Evolutionary conservation across 2,888 invertebrate genomes (phyloP).

Genomic region (Micoletzkya japonica): DNA sequence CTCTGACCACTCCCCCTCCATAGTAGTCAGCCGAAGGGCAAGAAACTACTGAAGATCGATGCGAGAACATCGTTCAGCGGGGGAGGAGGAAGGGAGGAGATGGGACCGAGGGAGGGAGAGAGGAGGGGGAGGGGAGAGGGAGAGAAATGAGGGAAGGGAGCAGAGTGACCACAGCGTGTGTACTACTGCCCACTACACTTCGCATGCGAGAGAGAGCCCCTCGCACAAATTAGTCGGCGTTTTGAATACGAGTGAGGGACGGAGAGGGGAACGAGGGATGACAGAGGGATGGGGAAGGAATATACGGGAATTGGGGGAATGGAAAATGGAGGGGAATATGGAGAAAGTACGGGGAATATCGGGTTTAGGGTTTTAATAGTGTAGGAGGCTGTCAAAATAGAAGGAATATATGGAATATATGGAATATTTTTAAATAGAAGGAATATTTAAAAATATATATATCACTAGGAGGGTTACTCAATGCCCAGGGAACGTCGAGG

Average conservation of each 20-base stretch:
- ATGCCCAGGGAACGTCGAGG: no score
- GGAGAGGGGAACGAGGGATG: slow-evolving; percentile 15
- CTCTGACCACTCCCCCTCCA: background rate
- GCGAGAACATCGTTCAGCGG: slow-evolving; percentile 7
- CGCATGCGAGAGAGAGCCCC: no score
- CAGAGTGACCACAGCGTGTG: slow-evolving; percentile 20
- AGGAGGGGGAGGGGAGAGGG: background rate
- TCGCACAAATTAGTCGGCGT: no score
- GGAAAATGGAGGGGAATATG: background rate
- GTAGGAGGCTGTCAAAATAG: no score
- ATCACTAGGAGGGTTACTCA: no score
- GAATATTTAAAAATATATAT: no score
- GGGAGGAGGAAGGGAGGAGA: slow-evolving; percentile 6
- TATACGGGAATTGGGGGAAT: background rate
- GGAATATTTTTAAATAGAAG: no score
- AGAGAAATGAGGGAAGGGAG: background rate
- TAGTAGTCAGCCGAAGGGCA: slow-evolving; percentile 14
- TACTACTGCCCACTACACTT: slow-evolving; percentile 25
- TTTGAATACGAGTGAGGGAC: slow-evolving; percentile 20
- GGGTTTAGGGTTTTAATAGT: no score
- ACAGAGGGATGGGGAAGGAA: background rate
- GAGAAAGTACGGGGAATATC: no score
- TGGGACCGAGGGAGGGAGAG: background rate
- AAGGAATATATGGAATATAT: no score
- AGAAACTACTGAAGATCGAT: slow-evolving; percentile 25